Percentiles rank a stretch among this genome's conserved stretches.
Conservation (phyloP, 2,797 vertebrate genomes). For the Poecilia wingei region DNA sequence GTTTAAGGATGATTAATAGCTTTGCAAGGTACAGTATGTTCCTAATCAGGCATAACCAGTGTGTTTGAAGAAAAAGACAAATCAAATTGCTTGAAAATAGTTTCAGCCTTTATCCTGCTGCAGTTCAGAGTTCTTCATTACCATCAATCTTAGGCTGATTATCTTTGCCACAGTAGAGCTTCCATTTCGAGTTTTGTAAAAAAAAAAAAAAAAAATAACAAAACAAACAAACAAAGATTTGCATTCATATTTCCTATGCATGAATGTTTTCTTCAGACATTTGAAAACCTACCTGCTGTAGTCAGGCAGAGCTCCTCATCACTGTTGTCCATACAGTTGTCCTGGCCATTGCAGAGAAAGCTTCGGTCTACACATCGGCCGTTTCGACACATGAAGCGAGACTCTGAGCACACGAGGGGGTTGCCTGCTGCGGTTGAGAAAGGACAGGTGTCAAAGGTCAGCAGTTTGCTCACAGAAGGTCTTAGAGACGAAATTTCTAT, state of each 20-base stretch:
- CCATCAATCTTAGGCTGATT: neutral
- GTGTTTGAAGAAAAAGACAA: neutral
- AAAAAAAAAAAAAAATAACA: neutral
- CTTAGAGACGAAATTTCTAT: neutral
- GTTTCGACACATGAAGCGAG: constrained; percentile 94
- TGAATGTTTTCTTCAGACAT: neutral
- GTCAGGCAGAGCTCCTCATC: constrained; percentile 93
- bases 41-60: neutral
- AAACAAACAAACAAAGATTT: neutral
- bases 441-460: constrained; percentile 31
- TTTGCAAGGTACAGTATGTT: neutral
- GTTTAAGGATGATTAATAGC: neutral
- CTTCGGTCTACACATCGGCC: constrained; percentile 96
- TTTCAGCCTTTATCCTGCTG: neutral
- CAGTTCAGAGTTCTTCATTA: too few species aligned
- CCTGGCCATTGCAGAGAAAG: constrained; percentile 94
- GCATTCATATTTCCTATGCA: neutral
- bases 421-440: constrained; percentile 83
- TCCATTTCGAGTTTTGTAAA: neutral
- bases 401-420: constrained; percentile 91
- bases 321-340: constrained; percentile 97
- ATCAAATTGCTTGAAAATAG: neutral
- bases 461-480: constrained; percentile 5
- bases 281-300: constrained; percentile 85
- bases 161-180: neutral